These are phyloP conservation scores for Parthenolecanium corni DNA, from an alignment of 2,888 invertebrate species.

Conservation along the genomic window DNA sequence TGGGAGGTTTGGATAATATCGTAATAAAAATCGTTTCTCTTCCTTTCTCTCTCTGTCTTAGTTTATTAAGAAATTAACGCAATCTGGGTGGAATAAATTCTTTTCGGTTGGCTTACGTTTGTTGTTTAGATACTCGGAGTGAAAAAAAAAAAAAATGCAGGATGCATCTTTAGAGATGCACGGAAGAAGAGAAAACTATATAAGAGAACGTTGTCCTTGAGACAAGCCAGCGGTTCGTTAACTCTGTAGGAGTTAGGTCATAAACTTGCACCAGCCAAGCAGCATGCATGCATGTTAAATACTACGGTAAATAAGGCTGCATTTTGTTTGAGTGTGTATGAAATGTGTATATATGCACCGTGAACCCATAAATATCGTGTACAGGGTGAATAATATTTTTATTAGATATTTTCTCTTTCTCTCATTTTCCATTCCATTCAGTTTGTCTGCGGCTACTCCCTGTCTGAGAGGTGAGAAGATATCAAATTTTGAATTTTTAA, in stretches of 20 bases:
- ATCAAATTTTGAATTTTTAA: no score
- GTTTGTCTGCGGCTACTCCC: no score
- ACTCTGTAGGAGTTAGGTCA: conserved; percentile 28
- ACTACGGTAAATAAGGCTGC: conserved; percentile 18
- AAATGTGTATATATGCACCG: neutral
- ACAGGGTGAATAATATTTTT: no score
- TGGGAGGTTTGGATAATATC: conserved; percentile 7
- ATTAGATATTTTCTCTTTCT: no score
- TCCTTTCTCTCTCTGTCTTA: neutral
- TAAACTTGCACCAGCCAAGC: conserved; percentile 26
- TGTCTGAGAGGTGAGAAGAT: no score
- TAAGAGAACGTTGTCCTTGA: conserved; percentile 21
- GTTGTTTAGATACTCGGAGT: neutral
- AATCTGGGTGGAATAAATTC: conserved; percentile 14
- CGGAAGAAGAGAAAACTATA: conserved; percentile 20
- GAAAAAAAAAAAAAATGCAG: neutral
- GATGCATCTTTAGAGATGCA: conserved; percentile 8
- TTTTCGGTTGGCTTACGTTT: conserved; percentile 7
- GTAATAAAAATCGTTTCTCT: conserved; percentile 12
- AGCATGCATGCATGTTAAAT: conserved; percentile 21
- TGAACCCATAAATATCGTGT: no score
- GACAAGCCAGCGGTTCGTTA: conserved; percentile 26
- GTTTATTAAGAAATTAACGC: conserved; percentile 24
- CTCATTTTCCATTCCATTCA: no score
- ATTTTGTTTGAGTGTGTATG: conserved; percentile 7